Conservation (phyloP, 2,113 vertebrate species). For the Saguinus midas region DNA sequence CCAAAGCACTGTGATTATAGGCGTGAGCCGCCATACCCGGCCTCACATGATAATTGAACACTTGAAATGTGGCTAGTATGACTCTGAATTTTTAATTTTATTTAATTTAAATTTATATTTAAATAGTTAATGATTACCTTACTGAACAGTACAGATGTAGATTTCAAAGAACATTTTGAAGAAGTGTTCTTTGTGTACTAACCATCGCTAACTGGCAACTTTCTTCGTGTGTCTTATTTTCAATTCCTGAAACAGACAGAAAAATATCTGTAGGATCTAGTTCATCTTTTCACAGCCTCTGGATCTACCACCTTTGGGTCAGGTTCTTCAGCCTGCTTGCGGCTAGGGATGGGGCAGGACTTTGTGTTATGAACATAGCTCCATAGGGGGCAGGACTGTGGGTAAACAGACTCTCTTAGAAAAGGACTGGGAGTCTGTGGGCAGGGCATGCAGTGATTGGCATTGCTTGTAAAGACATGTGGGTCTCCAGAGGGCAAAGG, state of each 20-base stretch:
- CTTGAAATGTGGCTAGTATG: not conserved
- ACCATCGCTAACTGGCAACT: not conserved
- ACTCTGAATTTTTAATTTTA: not conserved
- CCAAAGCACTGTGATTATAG: no score
- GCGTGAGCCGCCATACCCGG: not conserved
- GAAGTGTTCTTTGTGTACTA: not conserved
- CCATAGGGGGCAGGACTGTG: not conserved
- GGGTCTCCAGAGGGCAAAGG: not conserved
- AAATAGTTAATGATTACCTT: not conserved
- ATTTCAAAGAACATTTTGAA: constrained; percentile 1
- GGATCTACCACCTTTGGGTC: not conserved
- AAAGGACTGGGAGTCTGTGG: not conserved
- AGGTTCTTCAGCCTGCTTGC: not conserved
- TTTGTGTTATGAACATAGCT: not conserved
- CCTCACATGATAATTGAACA: not conserved
- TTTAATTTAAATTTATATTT: constrained; percentile 24
- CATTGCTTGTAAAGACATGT: not conserved
- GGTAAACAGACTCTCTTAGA: not conserved
- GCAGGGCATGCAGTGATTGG: not conserved
- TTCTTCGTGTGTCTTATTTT: not conserved
- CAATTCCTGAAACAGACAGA: not conserved
- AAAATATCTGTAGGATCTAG: not conserved
- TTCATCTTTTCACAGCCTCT: not conserved
- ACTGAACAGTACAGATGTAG: not conserved
- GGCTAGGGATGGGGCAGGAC: not conserved